A percentile compares a stretch with the other conserved stretches of the same genome.
Conservation (phyloP, 2,888 invertebrate genomes). For the Agonopterix arenella region DNA sequence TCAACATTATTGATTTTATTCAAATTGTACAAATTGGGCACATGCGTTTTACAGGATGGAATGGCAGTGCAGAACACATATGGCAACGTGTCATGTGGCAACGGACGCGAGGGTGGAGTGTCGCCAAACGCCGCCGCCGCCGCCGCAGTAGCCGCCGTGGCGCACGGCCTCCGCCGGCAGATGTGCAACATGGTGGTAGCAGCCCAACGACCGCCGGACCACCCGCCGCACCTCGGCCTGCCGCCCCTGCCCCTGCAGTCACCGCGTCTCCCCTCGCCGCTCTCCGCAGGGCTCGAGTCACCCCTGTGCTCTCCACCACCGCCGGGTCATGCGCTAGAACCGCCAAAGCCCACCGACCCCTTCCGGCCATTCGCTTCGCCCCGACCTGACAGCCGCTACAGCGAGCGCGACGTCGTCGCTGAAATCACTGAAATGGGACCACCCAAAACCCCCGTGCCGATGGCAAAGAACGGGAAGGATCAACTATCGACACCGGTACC, state of each 20-base stretch:
- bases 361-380: constrained; percentile 78
- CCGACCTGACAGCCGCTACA: constrained; percentile 78
- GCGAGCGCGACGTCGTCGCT: constrained; percentile 77
- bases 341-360: constrained; percentile 64
- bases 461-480: constrained; percentile 55
- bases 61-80: constrained; percentile 74
- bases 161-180: constrained; percentile 90
- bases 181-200: constrained; percentile 89
- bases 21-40: constrained; percentile 3
- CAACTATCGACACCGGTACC: constrained; percentile 74
- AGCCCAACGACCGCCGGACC: constrained; percentile 59
- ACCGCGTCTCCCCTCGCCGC: constrained; percentile 73
- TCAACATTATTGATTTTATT: too few species aligned
- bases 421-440: constrained; percentile 64
- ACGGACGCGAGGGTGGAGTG: constrained; percentile 73
- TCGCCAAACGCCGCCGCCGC: constrained; percentile 84
- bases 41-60: constrained; percentile 77
- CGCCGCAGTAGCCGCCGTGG: constrained; percentile 91
- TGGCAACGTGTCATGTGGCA: constrained; percentile 73
- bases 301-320: constrained; percentile 80
- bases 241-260: constrained; percentile 56
- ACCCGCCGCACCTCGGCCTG: constrained; percentile 67
- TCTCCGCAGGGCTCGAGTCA: constrained; percentile 77
- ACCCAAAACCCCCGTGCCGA: constrained; percentile 50
- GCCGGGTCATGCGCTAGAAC: constrained; percentile 81